Percentiles rank a stretch among this genome's conserved stretches.
phyloP scores from a whole-genome alignment of 2,888 invertebrate species.

The Cephus pygmeus region DNA sequence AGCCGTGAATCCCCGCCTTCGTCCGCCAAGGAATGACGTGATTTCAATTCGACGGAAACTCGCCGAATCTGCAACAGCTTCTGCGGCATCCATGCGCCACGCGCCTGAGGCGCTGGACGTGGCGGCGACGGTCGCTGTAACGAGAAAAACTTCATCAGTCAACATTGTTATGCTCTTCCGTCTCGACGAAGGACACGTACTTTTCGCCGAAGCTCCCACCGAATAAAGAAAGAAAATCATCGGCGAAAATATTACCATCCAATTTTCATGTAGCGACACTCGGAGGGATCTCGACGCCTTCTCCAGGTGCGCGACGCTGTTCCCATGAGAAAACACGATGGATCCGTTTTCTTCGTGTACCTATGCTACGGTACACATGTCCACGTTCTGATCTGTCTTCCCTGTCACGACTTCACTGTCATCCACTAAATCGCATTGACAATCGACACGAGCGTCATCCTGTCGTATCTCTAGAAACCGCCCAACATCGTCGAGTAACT shows the following conservation, averaged over 20 bases:
- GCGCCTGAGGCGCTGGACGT: not conserved
- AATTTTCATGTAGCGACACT: not conserved
- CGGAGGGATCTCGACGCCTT: not conserved
- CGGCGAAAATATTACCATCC: not conserved
- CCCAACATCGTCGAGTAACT: not conserved
- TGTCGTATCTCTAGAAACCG: not conserved
- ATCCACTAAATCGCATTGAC: not conserved
- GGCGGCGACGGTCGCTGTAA: not conserved
- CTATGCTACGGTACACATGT: not conserved
- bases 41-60: not conserved
- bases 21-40: slow-evolving; percentile 55
- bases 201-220: not conserved
- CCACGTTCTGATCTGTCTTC: not conserved
- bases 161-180: not conserved
- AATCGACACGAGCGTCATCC: not conserved
- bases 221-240: not conserved
- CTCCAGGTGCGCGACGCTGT: not conserved
- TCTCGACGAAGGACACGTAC: not conserved
- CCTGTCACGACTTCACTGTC: not conserved
- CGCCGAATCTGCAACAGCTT: not conserved
- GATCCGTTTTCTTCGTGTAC: not conserved
- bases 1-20: slow-evolving; percentile 74
- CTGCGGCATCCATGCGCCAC: not conserved
- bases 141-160: not conserved
- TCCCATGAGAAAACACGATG: not conserved